These are phyloP conservation scores for Barnardius zonarius DNA, from an alignment of 2,113 vertebrate genomes.

Conservation along the genomic window DNA sequence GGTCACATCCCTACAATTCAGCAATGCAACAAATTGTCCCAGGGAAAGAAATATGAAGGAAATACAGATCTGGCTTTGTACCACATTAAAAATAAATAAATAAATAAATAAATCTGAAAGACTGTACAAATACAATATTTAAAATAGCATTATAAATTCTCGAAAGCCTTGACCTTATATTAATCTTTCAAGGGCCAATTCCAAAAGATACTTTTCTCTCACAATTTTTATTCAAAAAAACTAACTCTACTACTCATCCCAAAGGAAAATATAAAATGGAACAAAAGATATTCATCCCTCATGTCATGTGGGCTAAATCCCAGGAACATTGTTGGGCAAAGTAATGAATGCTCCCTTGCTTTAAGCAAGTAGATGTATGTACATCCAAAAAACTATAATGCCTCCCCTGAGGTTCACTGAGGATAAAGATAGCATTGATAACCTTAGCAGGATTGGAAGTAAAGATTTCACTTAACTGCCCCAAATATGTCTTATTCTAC, in stretches of 20 bases:
- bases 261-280: not conserved
- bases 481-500: not conserved
- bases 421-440: not conserved
- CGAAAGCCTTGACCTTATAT: not conserved
- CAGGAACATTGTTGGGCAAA: not conserved
- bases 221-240: not conserved
- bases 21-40: not conserved
- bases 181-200: not conserved
- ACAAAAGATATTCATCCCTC: not conserved
- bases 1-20: fast-evolving
- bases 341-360: not conserved
- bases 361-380: not conserved
- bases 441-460: not conserved
- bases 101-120: not conserved
- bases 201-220: not conserved
- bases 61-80: not conserved
- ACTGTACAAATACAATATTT: not conserved
- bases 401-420: not conserved
- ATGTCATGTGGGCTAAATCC: not conserved
- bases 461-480: not conserved
- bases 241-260: not conserved
- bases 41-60: not conserved
- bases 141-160: not conserved
- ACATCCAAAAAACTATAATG: not conserved
- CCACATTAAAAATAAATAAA: not conserved